These are phyloP conservation scores for Enteromius trimaculatus DNA, from an alignment of 2,797 vertebrate genomes.

Conservation along the genomic window DNA sequence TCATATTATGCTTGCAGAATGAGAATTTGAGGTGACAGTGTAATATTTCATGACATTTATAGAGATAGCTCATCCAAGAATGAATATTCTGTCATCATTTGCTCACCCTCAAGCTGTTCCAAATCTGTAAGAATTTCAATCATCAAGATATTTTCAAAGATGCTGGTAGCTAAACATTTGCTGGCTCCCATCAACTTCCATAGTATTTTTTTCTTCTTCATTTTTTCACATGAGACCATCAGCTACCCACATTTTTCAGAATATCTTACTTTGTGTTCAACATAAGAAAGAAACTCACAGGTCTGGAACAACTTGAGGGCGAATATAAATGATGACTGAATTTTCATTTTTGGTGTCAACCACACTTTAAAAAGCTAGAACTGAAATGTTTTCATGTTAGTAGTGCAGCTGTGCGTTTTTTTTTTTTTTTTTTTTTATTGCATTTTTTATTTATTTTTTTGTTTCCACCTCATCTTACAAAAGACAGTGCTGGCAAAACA, in stretches of 20 bases:
- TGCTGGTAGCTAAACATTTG: neutral
- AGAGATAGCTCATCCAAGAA: neutral
- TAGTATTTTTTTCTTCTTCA: neutral
- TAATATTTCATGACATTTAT: neutral
- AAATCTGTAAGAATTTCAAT: neutral
- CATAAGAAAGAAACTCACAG: neutral
- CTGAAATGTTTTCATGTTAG: neutral
- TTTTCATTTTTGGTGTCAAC: neutral
- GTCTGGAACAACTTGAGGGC: neutral
- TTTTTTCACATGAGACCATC: neutral
- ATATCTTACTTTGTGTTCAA: neutral
- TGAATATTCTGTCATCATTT: neutral
- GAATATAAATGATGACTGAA: neutral
- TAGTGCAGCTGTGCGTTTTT: too few relatives aligned
- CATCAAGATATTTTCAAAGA: neutral
- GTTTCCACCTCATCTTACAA: neutral
- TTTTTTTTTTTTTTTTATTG: too few relatives aligned
- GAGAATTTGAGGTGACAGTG: neutral
- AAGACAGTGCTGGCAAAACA: neutral
- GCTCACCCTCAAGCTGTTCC: neutral
- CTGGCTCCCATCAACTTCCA: neutral
- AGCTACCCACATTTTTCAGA: neutral
- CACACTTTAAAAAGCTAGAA: neutral
- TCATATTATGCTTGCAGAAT: neutral
- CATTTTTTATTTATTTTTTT: too few relatives aligned